Conservation (phyloP, 2,797 vertebrate genomes). For the Rousettus madagascariensis region DNA sequence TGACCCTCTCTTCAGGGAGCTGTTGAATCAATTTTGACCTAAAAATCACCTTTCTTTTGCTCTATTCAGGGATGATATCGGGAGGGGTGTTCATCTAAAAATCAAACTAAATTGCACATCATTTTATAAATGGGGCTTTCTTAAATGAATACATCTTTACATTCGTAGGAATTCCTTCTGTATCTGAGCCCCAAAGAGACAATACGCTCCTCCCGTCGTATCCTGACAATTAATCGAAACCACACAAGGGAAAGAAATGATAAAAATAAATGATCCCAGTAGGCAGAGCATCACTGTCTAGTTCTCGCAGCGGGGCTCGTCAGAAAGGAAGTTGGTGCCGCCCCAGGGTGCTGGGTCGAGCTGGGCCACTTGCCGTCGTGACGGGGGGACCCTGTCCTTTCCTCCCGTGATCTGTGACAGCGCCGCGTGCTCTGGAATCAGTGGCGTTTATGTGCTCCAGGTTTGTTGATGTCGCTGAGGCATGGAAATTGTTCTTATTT, state of each 20-base stretch:
- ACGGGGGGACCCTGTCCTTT: not conserved
- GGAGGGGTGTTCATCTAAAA: not conserved
- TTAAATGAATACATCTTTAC: not conserved
- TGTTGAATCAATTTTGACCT: not conserved
- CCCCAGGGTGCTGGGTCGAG: not conserved
- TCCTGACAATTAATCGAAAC: conserved; percentile 19
- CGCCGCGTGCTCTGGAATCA: not conserved
- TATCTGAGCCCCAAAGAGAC: not conserved
- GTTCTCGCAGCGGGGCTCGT: not conserved
- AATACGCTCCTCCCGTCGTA: not conserved
- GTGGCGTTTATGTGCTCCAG: not conserved
- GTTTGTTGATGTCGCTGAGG: not conserved
- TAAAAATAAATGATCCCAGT: not conserved
- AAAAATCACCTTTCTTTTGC: not conserved
- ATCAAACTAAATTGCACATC: not conserved
- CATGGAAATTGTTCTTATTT: not conserved
- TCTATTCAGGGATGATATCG: not conserved
- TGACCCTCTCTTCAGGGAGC: not conserved
- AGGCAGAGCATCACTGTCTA: not conserved
- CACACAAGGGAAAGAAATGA: not conserved
- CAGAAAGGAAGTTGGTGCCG: not conserved
- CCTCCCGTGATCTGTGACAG: not conserved
- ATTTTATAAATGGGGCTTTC: conserved; percentile 2
- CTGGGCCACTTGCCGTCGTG: not conserved
- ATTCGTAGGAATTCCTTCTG: not conserved